phyloP scores from a whole-genome alignment of 2,797 vertebrate genomes.

The Sebastes hubbsi region DNA sequence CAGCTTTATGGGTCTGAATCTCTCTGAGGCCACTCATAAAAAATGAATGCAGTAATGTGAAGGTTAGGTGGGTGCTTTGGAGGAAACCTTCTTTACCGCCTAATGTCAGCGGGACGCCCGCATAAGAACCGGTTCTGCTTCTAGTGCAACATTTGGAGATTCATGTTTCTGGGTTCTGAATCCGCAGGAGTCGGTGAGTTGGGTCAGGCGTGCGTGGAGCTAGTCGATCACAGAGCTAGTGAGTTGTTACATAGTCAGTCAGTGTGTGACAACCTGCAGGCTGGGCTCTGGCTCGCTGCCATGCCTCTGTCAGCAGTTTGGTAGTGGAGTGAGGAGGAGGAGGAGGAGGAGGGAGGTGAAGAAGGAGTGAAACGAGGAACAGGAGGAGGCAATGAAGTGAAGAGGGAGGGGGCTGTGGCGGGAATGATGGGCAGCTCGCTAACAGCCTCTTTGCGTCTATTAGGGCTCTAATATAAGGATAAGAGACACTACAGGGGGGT shows the following conservation, averaged over 20 bases:
- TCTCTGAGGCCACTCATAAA: conserved; percentile 52
- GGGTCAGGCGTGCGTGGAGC: conserved; percentile 8
- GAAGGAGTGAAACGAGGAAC: conserved; percentile 16
- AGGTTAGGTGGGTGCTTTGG: conserved; percentile 30
- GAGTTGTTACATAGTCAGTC: conserved; percentile 67
- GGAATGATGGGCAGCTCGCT: conserved; percentile 66
- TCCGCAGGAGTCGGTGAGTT: conserved; percentile 5
- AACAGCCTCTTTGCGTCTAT: conserved; percentile 63
- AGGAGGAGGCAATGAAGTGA: conserved; percentile 1
- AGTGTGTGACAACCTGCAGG: conserved; percentile 54
- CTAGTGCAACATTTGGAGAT: conserved; percentile 4
- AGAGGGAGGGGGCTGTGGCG: conserved; percentile 18
- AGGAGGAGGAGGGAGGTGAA: not conserved
- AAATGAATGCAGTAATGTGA: conserved; percentile 34
- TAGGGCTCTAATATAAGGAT: conserved; percentile 56
- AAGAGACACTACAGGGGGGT: conserved; percentile 30
- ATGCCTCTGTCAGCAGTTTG: conserved; percentile 66
- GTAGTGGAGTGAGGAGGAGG: conserved; percentile 17
- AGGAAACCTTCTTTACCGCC: conserved; percentile 27
- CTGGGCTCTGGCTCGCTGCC: conserved; percentile 53
- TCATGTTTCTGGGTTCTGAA: conserved; percentile 19
- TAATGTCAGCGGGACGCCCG: conserved; percentile 1
- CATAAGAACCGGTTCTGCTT: not conserved
- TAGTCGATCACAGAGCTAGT: conserved; percentile 55
- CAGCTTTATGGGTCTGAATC: conserved; percentile 53